phyloP scores from a whole-genome alignment of 2,113 vertebrate genomes.

The Dicrurus megarhynchus region DNA sequence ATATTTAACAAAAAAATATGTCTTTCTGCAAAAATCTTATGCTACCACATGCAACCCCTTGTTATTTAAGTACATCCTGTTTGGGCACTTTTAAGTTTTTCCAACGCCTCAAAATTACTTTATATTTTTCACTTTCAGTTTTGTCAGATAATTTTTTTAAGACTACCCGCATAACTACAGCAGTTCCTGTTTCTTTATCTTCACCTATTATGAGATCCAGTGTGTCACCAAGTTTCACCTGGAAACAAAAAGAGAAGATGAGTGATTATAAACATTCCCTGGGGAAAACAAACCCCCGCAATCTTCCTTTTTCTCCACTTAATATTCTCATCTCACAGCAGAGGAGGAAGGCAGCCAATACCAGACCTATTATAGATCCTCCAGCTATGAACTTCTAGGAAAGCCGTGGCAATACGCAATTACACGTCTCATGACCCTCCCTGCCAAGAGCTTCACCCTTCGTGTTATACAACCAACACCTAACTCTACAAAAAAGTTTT shows the following conservation, averaged over 20 bases:
- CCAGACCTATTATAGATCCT: neutral
- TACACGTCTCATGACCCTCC: neutral
- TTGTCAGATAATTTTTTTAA: constrained; percentile 78
- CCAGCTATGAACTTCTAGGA: neutral
- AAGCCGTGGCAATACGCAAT: neutral
- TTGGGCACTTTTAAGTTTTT: constrained; percentile 82
- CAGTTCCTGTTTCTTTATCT: constrained; percentile 79
- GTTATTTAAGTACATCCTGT: constrained; percentile 75
- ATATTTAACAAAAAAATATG: neutral
- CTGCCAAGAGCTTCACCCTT: neutral
- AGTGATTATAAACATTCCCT: neutral
- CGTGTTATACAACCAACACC: neutral
- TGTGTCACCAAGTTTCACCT: constrained; percentile 92
- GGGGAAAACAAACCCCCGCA: neutral
- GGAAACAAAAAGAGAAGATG: neutral
- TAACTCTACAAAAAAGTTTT: neutral
- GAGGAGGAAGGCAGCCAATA: neutral
- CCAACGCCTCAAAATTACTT: constrained; percentile 88
- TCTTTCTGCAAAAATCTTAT: neutral
- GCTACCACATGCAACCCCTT: neutral
- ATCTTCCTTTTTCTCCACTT: neutral
- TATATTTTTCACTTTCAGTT: constrained; percentile 79
- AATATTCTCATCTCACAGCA: neutral
- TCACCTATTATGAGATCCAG: constrained; percentile 87
- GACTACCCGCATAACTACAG: constrained; percentile 85